These are phyloP conservation scores for Alectura lathami DNA, from an alignment of 2,113 vertebrate species.

Conservation along the genomic window DNA sequence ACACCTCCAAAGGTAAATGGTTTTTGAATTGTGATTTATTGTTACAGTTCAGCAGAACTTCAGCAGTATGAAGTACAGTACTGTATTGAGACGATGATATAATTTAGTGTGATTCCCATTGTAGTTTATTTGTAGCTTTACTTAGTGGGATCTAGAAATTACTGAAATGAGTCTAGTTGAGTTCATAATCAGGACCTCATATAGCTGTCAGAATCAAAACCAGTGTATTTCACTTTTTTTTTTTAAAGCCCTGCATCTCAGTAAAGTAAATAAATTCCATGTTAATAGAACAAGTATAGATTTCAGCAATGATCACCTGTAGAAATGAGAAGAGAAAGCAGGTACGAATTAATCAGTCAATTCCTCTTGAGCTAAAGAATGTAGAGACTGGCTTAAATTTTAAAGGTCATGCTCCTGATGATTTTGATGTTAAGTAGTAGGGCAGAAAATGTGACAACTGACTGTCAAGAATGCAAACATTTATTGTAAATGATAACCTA, in stretches of 20 bases:
- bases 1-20: constrained; percentile 92
- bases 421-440: not conserved
- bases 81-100: not conserved
- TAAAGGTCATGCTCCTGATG: not conserved
- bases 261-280: not conserved
- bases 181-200: not conserved
- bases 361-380: not conserved
- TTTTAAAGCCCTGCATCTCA: not conserved
- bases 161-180: not conserved
- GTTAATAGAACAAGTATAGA: not conserved
- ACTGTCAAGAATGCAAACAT: not conserved
- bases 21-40: not conserved
- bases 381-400: not conserved
- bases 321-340: not conserved
- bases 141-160: not conserved
- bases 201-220: not conserved
- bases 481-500: not conserved
- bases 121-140: not conserved
- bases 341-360: not conserved
- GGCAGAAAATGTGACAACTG: not conserved
- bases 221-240: not conserved
- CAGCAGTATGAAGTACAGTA: not conserved
- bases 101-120: not conserved
- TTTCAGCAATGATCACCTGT: not conserved
- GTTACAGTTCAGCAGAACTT: not conserved